Conservation (phyloP, 2,797 vertebrate species). For the Pipistrellus pipistrellus region DNA sequence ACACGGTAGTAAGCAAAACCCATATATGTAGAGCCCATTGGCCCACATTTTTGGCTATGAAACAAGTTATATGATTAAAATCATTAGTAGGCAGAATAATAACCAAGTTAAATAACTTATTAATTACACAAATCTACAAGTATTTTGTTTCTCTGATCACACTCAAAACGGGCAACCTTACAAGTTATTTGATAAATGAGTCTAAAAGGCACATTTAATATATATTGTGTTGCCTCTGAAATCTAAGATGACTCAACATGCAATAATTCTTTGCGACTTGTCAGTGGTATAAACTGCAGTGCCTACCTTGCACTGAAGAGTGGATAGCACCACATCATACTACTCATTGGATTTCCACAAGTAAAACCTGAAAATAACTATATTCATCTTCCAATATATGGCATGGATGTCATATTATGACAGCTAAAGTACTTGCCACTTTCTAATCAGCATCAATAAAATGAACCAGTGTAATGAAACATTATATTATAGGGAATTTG, state of each 20-base stretch:
- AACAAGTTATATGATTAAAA: background rate
- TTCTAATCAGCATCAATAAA: background rate
- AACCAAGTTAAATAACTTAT: background rate
- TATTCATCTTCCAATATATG: background rate
- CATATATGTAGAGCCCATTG: background rate
- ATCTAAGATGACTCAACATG: background rate
- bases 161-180: background rate
- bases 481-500: background rate
- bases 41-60: background rate
- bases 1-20: background rate
- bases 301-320: background rate
- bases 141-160: background rate
- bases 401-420: background rate
- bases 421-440: background rate
- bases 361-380: background rate
- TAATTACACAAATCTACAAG: background rate
- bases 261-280: background rate
- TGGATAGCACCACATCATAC: background rate
- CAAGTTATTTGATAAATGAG: background rate
- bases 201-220: background rate
- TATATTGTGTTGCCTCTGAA: background rate
- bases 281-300: background rate
- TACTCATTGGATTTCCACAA: background rate
- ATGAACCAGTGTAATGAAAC: background rate
- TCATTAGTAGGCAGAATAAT: background rate